Conservation (phyloP, 2,888 invertebrate species). For the Selenia dentaria region DNA sequence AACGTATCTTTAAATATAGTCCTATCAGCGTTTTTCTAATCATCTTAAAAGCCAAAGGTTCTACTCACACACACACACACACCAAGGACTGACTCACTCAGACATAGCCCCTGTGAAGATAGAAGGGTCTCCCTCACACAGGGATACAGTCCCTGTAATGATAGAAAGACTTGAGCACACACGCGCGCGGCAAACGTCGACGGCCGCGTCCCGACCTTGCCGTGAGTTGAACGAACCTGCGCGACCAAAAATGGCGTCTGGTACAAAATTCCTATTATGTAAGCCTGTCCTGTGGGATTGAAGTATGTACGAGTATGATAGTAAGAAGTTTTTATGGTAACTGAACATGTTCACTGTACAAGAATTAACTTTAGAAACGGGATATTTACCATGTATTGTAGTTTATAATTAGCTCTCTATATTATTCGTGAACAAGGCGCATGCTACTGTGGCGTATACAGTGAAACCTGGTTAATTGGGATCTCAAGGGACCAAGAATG, state of each 20-base stretch:
- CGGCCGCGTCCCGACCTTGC: constrained; percentile 72
- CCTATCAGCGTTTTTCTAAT: constrained; percentile 7
- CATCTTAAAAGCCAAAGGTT: constrained; percentile 1
- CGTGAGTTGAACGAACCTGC: constrained; percentile 60
- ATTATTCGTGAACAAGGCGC: too few species aligned
- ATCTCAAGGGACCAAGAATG: too few species aligned
- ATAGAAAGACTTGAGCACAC: constrained; percentile 1
- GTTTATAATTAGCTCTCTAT: too few species aligned
- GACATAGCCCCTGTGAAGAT: too few species aligned
- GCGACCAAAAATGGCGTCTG: constrained; percentile 16
- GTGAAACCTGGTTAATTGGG: too few species aligned
- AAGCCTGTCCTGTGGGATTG: not conserved
- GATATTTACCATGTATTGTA: too few species aligned
- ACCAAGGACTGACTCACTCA: constrained; percentile 5
- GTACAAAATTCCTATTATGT: constrained; percentile 1
- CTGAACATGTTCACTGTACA: too few species aligned
- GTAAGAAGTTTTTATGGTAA: too few species aligned
- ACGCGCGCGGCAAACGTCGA: constrained; percentile 38
- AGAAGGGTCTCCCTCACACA: not conserved
- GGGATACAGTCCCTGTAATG: not conserved
- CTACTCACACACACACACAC: constrained; percentile 19
- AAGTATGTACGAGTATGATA: not conserved
- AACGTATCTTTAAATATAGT: too few species aligned
- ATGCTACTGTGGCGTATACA: too few species aligned
- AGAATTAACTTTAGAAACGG: too few species aligned